A percentile compares a stretch with the other conserved stretches of the same genome.
phyloP scores from a whole-genome alignment of 2,113 vertebrate genomes.

The Ictalurus furcatus region DNA sequence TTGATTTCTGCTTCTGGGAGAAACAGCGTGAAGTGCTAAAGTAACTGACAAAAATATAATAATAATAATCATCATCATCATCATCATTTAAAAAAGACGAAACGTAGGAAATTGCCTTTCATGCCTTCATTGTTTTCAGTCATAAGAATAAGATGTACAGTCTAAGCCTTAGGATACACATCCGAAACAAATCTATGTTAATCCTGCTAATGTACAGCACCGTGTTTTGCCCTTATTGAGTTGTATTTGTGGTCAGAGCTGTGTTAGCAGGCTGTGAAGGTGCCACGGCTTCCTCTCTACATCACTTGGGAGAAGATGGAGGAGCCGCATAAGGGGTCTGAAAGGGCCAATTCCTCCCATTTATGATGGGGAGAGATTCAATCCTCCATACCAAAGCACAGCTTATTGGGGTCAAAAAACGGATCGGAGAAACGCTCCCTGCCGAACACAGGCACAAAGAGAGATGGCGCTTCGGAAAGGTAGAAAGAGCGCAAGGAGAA shows the following conservation, averaged over 20 bases:
- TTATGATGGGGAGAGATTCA: constrained; percentile 45
- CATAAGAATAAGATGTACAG: not conserved
- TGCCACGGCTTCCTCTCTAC: constrained; percentile 15
- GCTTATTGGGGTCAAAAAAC: constrained; percentile 46
- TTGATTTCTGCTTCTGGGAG: not conserved
- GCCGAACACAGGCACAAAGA: constrained; percentile 5
- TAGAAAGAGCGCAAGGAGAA: constrained; percentile 16
- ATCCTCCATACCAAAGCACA: constrained; percentile 35
- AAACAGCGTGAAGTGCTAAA: not conserved
- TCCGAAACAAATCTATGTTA: not conserved
- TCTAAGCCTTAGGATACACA: not conserved
- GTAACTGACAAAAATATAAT: not conserved
- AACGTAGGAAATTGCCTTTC: not conserved
- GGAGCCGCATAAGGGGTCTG: constrained; percentile 21
- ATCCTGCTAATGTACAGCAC: not conserved
- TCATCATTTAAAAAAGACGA: not conserved
- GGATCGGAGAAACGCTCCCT: constrained; percentile 27
- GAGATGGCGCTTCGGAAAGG: not conserved
- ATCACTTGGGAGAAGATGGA: constrained; percentile 32
- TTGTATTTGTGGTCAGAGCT: not conserved
- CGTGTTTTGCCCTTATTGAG: constrained; percentile 10
- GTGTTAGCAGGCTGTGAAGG: not conserved
- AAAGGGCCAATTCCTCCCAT: constrained; percentile 42
- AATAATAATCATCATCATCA: not conserved
- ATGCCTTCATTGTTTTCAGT: constrained; percentile 3